A percentile compares a stretch with the other conserved stretches of the same genome.
phyloP scores from a whole-genome alignment of 2,113 vertebrate species.

The Anas platyrhynchos region DNA sequence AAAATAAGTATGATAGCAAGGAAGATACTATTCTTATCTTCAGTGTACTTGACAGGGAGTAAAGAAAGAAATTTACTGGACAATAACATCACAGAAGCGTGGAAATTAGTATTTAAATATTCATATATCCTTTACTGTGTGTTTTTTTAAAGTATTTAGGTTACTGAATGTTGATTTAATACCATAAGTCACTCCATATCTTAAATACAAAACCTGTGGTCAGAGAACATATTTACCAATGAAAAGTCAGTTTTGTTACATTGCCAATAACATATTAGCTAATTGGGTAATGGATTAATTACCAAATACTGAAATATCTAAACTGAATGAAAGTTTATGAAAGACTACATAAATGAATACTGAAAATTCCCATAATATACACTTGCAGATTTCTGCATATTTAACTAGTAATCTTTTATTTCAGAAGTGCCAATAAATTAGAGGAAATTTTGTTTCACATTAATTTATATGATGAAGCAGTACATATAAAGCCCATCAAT shows the following conservation, averaged over 20 bases:
- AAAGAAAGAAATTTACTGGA: not conserved
- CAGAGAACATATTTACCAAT: not conserved
- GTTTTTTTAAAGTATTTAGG: not conserved
- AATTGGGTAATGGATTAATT: conserved; percentile 1
- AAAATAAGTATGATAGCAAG: not conserved
- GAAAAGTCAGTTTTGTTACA: not conserved
- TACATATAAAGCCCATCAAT: conserved; percentile 46
- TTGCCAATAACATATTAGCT: not conserved
- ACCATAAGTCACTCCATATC: not conserved
- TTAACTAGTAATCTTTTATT: not conserved
- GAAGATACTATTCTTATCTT: not conserved
- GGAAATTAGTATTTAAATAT: not conserved
- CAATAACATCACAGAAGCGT: not conserved
- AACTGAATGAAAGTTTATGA: not conserved
- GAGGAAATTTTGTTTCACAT: conserved; percentile 32
- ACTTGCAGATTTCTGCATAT: not conserved
- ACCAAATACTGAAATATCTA: not conserved
- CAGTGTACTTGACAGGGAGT: not conserved
- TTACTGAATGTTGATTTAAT: not conserved
- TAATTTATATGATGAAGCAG: conserved; percentile 50
- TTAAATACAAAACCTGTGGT: not conserved
- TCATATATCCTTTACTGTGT: not conserved
- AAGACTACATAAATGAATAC: not conserved
- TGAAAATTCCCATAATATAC: not conserved
- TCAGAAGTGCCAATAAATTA: conserved; percentile 31